Conservation (phyloP, 1,140 invertebrate genomes). For the Plodia interpunctella region DNA sequence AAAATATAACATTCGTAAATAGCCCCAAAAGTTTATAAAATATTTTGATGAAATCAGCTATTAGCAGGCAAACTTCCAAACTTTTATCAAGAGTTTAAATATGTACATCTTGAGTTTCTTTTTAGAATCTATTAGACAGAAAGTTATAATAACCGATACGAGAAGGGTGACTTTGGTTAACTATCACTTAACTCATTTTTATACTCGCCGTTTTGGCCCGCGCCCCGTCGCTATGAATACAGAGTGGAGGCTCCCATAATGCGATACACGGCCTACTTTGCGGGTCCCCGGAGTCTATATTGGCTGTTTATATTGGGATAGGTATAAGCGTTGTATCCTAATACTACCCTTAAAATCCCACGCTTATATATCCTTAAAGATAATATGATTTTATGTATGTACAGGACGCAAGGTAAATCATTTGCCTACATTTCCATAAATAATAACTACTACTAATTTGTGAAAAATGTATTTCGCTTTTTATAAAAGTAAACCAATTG, state of each 20-base stretch:
- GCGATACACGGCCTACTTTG: slow-evolving; percentile 49
- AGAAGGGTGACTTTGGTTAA: slow-evolving; percentile 39
- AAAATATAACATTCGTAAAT: not conserved
- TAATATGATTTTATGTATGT: too few relatives aligned
- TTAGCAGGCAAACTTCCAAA: slow-evolving; percentile 10
- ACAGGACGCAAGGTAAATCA: too few relatives aligned
- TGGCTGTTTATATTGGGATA: slow-evolving; percentile 30
- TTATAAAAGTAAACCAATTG: not conserved
- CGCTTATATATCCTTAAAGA: too few relatives aligned
- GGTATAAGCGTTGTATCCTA: not conserved
- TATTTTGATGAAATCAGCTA: slow-evolving; percentile 4
- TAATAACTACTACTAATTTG: too few relatives aligned
- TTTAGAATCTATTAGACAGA: slow-evolving; percentile 40
- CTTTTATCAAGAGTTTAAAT: slow-evolving; percentile 22
- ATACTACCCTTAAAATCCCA: too few relatives aligned
- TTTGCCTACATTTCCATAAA: too few relatives aligned
- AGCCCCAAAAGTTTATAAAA: slow-evolving; percentile 2
- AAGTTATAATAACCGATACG: slow-evolving; percentile 36
- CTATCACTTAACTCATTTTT: slow-evolving; percentile 65
- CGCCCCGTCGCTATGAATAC: slow-evolving; percentile 55
- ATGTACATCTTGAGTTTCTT: slow-evolving; percentile 20
- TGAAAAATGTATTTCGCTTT: too few relatives aligned
- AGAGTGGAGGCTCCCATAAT: slow-evolving; percentile 44
- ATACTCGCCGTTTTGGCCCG: slow-evolving; percentile 51
- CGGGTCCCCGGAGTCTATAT: slow-evolving; percentile 24